Evolutionary conservation across 2,888 invertebrate species (phyloP), one percentile per base, ranked within the genome.

Genomic region (Mythimna lalbum): DNA sequence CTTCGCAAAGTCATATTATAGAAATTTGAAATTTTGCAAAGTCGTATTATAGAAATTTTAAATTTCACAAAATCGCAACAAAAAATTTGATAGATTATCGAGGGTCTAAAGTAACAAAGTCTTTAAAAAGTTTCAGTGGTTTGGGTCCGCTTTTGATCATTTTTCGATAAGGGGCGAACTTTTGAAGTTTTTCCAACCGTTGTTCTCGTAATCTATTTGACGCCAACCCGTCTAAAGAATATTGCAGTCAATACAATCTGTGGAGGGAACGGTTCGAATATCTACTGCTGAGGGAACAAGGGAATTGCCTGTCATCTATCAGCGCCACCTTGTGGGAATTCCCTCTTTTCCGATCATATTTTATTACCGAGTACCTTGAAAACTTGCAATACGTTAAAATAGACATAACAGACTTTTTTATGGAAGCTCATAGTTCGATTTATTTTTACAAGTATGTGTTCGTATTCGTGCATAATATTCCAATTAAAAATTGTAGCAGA

Each of bases 171-270:
- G 21, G 49, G 52, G 23, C 63, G 23, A 69, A 78, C 57, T 81
- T 82, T 69, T 69, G 31, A 64, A 70, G 55, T 50, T 64, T 69
- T 71, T 67, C 21, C 9, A 39, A 65, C 71, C 63, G 33, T 76
- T 75, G 76, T 74, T 75, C 63, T 78, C 67, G 63, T 79, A 81
- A 79, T 85, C 60, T 78, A 73, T 79, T 77, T 55, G 73, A 73
- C 60, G 78, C 81, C 74, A 76, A 79, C 76, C 78, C 63, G 63
- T 78, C 69, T 64, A 64, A 74, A 71, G 81, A 70, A 74, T 77
- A 78, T 81, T 78, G 69, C 63, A 81, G 79, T 86, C 81, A 86
- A 80, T 83, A 86, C 82, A 82, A 71, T 82, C 78, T 81, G 71
- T 66, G 74, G 36, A 71, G 61, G 60, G 70, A 63, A 59, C 53